Evolutionary conservation across 2,113 vertebrate genomes (phyloP), one percentile per base, ranked within the genome.

Genomic region (Cynocephalus volans): DNA sequence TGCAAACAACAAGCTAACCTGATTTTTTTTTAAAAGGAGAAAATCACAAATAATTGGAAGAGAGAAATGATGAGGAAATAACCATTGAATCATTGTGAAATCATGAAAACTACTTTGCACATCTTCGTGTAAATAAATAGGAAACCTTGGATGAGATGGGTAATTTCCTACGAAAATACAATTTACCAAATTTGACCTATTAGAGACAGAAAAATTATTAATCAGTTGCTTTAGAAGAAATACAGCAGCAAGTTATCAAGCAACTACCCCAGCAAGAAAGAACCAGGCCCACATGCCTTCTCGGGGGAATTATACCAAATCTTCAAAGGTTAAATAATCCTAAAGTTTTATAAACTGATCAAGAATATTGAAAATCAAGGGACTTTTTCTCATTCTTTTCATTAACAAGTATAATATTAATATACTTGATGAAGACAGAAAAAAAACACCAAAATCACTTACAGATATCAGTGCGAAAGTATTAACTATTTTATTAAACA

Each of bases 111-210:
- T 77, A 33, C 48, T 69, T 75, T 88, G 31, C 6, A 36, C 62
- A 31, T 92, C 21, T 88, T 75, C 56, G 69, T 92, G n/a, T 87
- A 81, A 80, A 54, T 80, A 79, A 91, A 79, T 26, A 26, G 64
- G 28, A 17, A 65, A 93, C 56, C 24, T 85, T 82, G 3, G 15
- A 83, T 54, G 33, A 89, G 14, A 77, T 52, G 33, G 36, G 18
- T 85, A 77, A 76, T 52, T 75, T 94, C 48, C 28, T 95, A n/a
- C 28, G 62, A 90, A 64, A 81, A 80, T 86, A n/a, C 14, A n/a
- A 48, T 75, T 85, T 62, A 72, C 19, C 50, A 75, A 83, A 96
- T 26, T 67, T 76, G 33, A 45, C 36, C 77, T 83, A 41, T 93
- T 60, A 76, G 41, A 76, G 23, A 79, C n/a, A 28, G 48, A n/a